These are phyloP conservation scores for Leptothorax acervorum DNA, from an alignment of 2,888 invertebrate genomes.

Conservation along the genomic window DNA sequence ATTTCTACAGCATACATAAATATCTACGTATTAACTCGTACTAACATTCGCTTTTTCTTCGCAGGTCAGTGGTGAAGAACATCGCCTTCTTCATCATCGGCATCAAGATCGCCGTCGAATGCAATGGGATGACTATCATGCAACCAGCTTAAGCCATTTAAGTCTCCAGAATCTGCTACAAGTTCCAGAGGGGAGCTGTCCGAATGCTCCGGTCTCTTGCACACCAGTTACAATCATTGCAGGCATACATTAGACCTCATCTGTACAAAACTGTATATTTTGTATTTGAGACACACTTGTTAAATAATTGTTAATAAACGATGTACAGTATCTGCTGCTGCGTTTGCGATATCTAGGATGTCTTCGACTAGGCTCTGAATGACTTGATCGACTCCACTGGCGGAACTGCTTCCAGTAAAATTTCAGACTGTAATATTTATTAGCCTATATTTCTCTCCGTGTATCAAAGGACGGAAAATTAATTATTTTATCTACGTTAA, in stretches of 20 bases:
- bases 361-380: background rate
- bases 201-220: background rate
- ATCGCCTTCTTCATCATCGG: conserved; percentile 92
- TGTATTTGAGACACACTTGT: background rate
- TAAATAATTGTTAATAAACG: conserved; percentile 24
- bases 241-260: background rate
- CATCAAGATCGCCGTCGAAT: conserved; percentile 92
- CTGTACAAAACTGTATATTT: conserved; percentile 27
- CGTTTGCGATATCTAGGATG: background rate
- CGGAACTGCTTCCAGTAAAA: background rate
- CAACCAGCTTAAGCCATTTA: conserved; percentile 85
- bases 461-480: background rate
- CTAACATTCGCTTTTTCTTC: conserved; percentile 72
- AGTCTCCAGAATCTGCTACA: background rate
- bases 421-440: background rate
- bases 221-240: background rate
- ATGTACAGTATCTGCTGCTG: background rate
- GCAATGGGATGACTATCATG: conserved; percentile 91
- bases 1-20: background rate
- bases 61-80: conserved; percentile 94
- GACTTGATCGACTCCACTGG: background rate
- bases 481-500: background rate
- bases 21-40: background rate
- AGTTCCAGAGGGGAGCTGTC: background rate
- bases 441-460: background rate